Conservation (phyloP, 2,888 invertebrate genomes). For the Escarpia spicata region DNA sequence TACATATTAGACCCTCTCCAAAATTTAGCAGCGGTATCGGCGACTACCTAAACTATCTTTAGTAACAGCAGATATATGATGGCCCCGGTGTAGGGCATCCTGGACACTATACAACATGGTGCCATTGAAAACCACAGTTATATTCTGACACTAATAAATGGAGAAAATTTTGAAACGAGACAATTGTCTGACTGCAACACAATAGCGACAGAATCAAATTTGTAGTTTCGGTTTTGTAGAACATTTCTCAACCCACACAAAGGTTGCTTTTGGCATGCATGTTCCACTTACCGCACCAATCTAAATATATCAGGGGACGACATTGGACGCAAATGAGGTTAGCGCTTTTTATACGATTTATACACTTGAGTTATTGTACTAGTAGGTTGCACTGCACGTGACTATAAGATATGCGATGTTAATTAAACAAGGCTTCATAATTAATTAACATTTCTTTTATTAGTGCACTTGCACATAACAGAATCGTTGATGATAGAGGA, state of each 20-base stretch:
- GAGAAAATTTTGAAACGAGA: neutral
- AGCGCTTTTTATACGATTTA: neutral
- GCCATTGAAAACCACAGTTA: no score
- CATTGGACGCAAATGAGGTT: neutral
- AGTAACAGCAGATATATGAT: no score
- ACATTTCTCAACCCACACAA: neutral
- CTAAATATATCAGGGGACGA: neutral
- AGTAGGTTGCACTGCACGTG: neutral
- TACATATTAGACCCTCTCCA: no score
- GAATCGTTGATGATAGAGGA: neutral
- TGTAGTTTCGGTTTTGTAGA: neutral
- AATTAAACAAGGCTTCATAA: neutral
- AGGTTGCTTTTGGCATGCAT: neutral
- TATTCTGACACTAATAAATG: neutral
- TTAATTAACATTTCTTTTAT: neutral
- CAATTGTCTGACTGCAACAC: neutral
- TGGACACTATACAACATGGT: no score
- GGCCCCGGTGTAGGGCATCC: no score
- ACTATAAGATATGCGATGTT: neutral
- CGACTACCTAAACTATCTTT: no score
- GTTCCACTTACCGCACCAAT: neutral
- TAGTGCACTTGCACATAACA: neutral
- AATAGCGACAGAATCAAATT: neutral
- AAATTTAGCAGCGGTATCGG: no score
- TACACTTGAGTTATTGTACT: neutral